A percentile compares a stretch with the other conserved stretches of the same genome.
These are phyloP conservation scores for Hololepta plana DNA, from an alignment of 2,888 invertebrate genomes.

Conservation along the genomic window DNA sequence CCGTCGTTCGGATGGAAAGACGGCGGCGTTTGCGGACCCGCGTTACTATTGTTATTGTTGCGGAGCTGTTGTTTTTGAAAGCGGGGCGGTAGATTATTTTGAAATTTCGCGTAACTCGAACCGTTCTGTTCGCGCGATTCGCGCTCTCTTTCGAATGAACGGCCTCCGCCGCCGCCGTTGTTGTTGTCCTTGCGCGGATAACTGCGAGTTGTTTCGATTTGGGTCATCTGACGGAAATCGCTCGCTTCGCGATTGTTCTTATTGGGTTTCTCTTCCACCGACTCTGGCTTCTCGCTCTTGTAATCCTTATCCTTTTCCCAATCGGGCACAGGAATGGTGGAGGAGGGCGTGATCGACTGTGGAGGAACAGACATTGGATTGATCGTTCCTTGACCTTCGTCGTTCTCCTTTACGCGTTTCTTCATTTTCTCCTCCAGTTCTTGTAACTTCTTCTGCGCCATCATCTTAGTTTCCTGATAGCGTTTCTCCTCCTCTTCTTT, in stretches of 20 bases:
- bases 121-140: conserved; percentile 13
- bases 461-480: conserved; percentile 42
- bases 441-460: conserved; percentile 42
- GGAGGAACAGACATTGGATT: conserved; percentile 25
- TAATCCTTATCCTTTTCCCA: conserved; percentile 33
- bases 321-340: conserved; percentile 31
- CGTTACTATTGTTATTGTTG: conserved; percentile 23
- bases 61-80: conserved; percentile 62
- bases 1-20: conserved; percentile 3
- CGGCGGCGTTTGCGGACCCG: conserved; percentile 18
- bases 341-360: conserved; percentile 26
- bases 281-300: conserved; percentile 7
- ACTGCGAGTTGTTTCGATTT: conserved; percentile 23
- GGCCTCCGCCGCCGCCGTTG: conserved; percentile 19
- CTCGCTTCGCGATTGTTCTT: conserved; percentile 7
- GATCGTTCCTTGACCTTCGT: conserved; percentile 27
- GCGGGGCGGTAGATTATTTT: conserved; percentile 69
- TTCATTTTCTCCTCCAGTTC: conserved; percentile 47
- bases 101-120: conserved; percentile 37
- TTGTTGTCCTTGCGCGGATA: conserved; percentile 23
- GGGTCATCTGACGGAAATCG: conserved; percentile 24
- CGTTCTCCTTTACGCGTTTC: conserved; percentile 29
- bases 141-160: conserved; percentile 15
- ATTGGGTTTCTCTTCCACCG: conserved; percentile 6
- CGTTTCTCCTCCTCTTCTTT: conserved; percentile 81